A percentile compares a stretch with the other conserved stretches of the same genome.
Evolutionary conservation across 2,888 invertebrate genomes (phyloP).

Genomic region (Tineola bisselliella): DNA sequence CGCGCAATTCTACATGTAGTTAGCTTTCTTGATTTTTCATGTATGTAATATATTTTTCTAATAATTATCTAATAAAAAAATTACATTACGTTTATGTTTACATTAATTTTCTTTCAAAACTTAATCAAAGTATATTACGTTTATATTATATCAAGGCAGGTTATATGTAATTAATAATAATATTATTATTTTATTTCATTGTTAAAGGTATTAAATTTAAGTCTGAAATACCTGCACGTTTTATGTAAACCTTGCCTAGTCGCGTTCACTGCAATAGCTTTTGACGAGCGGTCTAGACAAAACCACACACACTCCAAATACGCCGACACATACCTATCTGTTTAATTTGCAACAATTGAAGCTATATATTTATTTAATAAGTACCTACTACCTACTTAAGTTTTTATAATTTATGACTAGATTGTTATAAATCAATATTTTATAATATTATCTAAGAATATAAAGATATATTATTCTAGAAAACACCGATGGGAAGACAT

Average conservation of each 20-base stretch:
- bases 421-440: too few relatives aligned
- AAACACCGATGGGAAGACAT: conserved; percentile 50
- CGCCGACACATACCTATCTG: not conserved
- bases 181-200: too few relatives aligned
- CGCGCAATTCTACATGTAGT: conserved; percentile 18
- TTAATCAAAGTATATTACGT: too few relatives aligned
- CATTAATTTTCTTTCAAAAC: not conserved
- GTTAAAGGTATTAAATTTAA: too few relatives aligned
- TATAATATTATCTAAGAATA: too few relatives aligned
- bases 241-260: not conserved
- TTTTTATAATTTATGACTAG: too few relatives aligned
- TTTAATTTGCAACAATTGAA: too few relatives aligned
- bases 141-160: too few relatives aligned
- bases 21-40: not conserved
- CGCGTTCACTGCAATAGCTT: not conserved
- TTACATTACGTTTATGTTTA: not conserved
- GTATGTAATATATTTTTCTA: not conserved
- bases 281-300: conserved; percentile 8
- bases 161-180: too few relatives aligned
- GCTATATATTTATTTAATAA: too few relatives aligned
- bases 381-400: too few relatives aligned
- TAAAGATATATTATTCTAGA: not conserved
- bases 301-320: not conserved
- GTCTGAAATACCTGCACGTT: too few relatives aligned
- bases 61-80: not conserved